Evolutionary conservation across 1,140 invertebrate genomes (phyloP), one percentile per base, ranked within the genome.

Genomic region (Stenopsyche tienmushanensis): DNA sequence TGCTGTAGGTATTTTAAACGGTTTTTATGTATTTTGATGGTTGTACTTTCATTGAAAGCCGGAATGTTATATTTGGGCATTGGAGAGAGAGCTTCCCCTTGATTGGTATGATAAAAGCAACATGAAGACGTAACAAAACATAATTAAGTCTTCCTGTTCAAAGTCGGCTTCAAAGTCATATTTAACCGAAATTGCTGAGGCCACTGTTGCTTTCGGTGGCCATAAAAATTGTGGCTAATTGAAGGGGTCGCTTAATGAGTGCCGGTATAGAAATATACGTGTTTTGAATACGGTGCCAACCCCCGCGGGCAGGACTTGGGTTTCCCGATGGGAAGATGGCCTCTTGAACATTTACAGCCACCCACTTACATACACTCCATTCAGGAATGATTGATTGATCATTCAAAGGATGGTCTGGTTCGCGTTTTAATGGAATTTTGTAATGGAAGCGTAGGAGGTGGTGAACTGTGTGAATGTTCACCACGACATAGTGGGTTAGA

Each of bases 371-470:
- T 45, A 25, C 34, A 21, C 64, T 63, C 62, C 41, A 64, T 68
- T 68, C 62, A 64, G 39, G 44, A 64, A 60, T 68, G 66, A 68
- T 68, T 68, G 66, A 68, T 68, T 63, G 66, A 68, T 63, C 66
- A 45, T 39, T 53, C 29, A 59, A 59, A 64, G 52, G 66, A 60
- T 54, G 54, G 53, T 41, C 53, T 39, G 34, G 39, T 45, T 42
- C 52, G 42, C 50, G 52, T 58, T 58, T 65, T 55, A 65, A 55
- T 55, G 50, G 63, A 64, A 54, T 64, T 64, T 57, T 41, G 57
- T 47, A 60, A 60, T 60, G 42, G 54, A 57, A 42, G 41, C 29
- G 57, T 20, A 18, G 3, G 13, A 34, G 29, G 29, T 34, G 5
- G 29, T n/a, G n/a, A n/a, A n/a, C n/a, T n/a, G n/a, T 42, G 41